Conservation (phyloP, 2,113 vertebrate species). For the Psettodes erumei region DNA sequence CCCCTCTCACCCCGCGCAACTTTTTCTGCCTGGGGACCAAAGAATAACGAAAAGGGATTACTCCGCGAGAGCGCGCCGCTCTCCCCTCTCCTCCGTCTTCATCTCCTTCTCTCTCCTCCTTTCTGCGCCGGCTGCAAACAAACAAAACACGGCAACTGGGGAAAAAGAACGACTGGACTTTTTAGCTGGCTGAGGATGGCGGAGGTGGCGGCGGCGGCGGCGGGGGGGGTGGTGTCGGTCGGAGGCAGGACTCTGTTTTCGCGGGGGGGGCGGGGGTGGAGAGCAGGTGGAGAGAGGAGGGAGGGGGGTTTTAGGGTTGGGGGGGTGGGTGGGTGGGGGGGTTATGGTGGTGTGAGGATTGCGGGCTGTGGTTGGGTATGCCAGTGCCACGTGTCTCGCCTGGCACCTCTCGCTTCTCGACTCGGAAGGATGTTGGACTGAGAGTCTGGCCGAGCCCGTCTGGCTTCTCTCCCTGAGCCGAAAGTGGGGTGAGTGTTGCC, state of each 20-base stretch:
- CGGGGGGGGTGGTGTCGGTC: constrained; percentile 40
- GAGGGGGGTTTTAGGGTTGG: constrained; percentile 45
- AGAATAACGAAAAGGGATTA: constrained; percentile 43
- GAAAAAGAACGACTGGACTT: constrained; percentile 70
- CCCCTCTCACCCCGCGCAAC: constrained; percentile 56
- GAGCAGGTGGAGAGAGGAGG: constrained; percentile 69
- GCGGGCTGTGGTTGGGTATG: constrained; percentile 85
- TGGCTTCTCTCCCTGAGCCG: constrained; percentile 72
- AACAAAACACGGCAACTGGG: constrained; percentile 65
- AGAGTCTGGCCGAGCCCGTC: constrained; percentile 76
- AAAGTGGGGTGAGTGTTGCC: constrained; percentile 83
- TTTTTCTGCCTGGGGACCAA: constrained; percentile 58
- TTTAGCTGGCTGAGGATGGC: constrained; percentile 55
- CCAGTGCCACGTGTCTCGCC: constrained; percentile 83
- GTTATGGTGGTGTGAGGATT: constrained; percentile 82
- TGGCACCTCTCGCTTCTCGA: constrained; percentile 80
- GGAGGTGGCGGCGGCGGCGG: no score
- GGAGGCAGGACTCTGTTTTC: constrained; percentile 63
- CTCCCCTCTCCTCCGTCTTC: constrained; percentile 24
- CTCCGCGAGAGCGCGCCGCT: neutral
- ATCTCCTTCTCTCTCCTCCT: constrained; percentile 31
- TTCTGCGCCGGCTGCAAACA: constrained; percentile 53
- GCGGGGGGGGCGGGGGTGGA: constrained; percentile 31
- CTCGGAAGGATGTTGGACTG: constrained; percentile 79
- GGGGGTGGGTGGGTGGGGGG: constrained; percentile 34